These are phyloP conservation scores for Rhodophaea formosa DNA, from an alignment of 2,888 invertebrate genomes.

Conservation along the genomic window DNA sequence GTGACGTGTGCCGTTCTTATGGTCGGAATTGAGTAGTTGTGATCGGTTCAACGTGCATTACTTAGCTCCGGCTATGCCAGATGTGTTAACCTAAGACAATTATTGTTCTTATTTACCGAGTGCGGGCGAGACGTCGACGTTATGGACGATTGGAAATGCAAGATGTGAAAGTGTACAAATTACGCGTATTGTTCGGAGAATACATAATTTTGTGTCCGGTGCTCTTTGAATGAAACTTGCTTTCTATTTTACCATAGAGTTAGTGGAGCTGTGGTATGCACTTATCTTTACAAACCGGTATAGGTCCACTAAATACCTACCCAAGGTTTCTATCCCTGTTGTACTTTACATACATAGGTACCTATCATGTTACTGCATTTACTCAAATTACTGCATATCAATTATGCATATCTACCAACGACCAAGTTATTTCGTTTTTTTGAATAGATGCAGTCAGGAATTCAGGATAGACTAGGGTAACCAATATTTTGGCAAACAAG, in stretches of 20 bases:
- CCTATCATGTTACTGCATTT: no score
- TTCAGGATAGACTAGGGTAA: no score
- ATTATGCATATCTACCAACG: no score
- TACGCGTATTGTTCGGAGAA: constrained; percentile 19
- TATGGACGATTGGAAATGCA: constrained; percentile 18
- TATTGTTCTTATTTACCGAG: constrained; percentile 50
- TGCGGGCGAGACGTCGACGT: constrained; percentile 25
- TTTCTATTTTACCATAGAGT: constrained; percentile 18
- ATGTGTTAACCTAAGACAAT: constrained; percentile 48
- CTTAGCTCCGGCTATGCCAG: constrained; percentile 28
- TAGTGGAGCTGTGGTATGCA: not conserved
- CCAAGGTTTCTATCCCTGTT: not conserved
- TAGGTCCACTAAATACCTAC: not conserved
- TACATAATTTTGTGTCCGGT: constrained; percentile 21
- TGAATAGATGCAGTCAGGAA: no score
- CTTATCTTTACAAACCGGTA: not conserved
- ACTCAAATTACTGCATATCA: no score
- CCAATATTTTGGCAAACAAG: no score
- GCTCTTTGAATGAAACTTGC: constrained; percentile 17
- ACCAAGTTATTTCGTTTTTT: no score
- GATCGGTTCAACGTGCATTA: constrained; percentile 22
- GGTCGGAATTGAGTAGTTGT: constrained; percentile 46
- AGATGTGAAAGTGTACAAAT: constrained; percentile 26
- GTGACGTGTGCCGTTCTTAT: constrained; percentile 41
- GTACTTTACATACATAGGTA: not conserved